Evolutionary conservation across 2,113 vertebrate species (phyloP).

Genomic region (Seriola quinqueradiata): DNA sequence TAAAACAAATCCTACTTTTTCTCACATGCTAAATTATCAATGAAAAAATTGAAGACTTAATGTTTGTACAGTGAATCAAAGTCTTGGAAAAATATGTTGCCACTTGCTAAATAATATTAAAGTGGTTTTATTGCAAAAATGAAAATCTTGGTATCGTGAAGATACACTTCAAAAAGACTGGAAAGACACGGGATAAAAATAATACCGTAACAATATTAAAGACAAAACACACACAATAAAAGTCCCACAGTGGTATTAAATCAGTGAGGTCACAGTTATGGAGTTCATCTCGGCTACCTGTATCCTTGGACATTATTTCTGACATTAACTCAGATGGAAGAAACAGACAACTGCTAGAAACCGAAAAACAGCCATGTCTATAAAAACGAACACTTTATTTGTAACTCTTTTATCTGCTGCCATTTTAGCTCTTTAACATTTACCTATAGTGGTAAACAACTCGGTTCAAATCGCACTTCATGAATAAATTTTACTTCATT

Average conservation of each 20-base stretch:
- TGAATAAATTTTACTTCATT: constrained; percentile 16
- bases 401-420: constrained; percentile 1
- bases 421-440: neutral
- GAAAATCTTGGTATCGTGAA: too few species aligned
- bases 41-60: neutral
- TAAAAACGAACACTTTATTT: neutral
- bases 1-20: neutral
- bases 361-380: neutral
- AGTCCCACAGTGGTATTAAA: neutral
- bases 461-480: neutral
- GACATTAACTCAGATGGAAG: neutral
- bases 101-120: too few species aligned
- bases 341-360: constrained; percentile 1
- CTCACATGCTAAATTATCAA: neutral
- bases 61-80: neutral
- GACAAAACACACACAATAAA: neutral
- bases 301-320: neutral
- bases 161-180: neutral
- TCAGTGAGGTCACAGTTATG: neutral
- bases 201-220: neutral
- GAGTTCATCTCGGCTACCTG: neutral
- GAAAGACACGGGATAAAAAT: neutral
- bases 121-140: too few species aligned
- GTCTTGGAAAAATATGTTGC: too few species aligned
- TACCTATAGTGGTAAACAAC: constrained; percentile 6